phyloP scores from a whole-genome alignment of 2,888 invertebrate genomes.

The Rotaria socialis region DNA sequence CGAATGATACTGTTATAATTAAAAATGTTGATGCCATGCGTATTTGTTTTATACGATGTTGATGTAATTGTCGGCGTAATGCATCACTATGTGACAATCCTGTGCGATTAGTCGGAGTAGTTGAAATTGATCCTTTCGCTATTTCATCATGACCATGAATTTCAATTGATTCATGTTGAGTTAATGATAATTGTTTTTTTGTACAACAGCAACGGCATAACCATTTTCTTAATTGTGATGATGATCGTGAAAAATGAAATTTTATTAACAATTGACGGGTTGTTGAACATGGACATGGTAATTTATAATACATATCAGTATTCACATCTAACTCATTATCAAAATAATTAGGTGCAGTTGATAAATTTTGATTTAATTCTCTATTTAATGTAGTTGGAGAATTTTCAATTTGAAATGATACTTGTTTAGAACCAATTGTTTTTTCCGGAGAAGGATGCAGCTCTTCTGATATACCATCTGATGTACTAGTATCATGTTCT shows the following conservation, averaged over 20 bases:
- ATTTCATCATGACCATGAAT: not conserved
- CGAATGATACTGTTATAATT: conserved; percentile 41
- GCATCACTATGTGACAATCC: not conserved
- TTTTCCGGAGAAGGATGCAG: not conserved
- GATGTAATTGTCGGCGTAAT: conserved; percentile 18
- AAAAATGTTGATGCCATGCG: conserved; percentile 44
- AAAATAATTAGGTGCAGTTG: not conserved
- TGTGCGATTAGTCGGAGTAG: too few species aligned
- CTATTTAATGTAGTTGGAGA: not conserved
- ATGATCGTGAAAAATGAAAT: not conserved
- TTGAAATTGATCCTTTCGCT: not conserved
- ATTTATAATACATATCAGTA: not conserved
- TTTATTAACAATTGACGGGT: not conserved
- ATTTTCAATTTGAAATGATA: not conserved
- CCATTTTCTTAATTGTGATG: not conserved
- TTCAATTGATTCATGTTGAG: not conserved
- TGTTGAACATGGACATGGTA: conserved; percentile 12
- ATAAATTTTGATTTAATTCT: not conserved
- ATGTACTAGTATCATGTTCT: not conserved
- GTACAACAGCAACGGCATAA: not conserved
- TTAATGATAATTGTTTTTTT: not conserved
- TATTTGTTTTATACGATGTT: conserved; percentile 10
- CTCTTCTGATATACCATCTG: not conserved
- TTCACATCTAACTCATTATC: not conserved
- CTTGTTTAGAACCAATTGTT: not conserved